Conservation (phyloP, 2,113 vertebrate genomes). For the Microtus montanus region DNA sequence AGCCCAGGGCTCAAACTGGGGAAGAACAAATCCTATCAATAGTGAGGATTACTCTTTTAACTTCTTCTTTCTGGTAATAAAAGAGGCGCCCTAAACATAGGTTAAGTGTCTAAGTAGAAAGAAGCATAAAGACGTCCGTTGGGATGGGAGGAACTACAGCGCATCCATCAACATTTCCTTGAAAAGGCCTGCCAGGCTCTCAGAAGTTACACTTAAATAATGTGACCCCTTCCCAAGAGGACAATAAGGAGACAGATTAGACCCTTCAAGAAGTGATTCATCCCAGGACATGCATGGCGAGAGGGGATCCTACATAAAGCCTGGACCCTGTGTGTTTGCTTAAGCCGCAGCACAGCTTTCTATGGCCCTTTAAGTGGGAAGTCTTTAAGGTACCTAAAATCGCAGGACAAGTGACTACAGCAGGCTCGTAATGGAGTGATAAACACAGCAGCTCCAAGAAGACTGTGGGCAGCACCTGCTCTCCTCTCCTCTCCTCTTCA, state of each 20-base stretch:
- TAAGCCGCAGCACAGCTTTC: conserved; percentile 17
- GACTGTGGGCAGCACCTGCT: background rate
- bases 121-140: conserved; percentile 61
- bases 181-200: conserved; percentile 76
- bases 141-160: conserved; percentile 59
- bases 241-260: conserved; percentile 77
- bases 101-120: conserved; percentile 71
- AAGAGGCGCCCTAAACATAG: conserved; percentile 62
- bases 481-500: background rate
- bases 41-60: conserved; percentile 61
- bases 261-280: conserved; percentile 72
- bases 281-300: conserved; percentile 5
- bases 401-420: background rate
- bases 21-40: conserved; percentile 38
- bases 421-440: background rate
- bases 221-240: conserved; percentile 66
- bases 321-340: conserved; percentile 36
- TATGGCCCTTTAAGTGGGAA: background rate
- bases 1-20: background rate
- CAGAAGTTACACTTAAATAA: conserved; percentile 76
- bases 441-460: background rate
- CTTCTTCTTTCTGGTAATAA: conserved; percentile 66
- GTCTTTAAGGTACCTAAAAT: background rate
- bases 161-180: conserved; percentile 77
- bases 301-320: conserved; percentile 28